Percentiles rank a stretch among this genome's conserved stretches.
Evolutionary conservation across 2,113 vertebrate species (phyloP).

Genomic region (Phyllostomus hastatus): DNA sequence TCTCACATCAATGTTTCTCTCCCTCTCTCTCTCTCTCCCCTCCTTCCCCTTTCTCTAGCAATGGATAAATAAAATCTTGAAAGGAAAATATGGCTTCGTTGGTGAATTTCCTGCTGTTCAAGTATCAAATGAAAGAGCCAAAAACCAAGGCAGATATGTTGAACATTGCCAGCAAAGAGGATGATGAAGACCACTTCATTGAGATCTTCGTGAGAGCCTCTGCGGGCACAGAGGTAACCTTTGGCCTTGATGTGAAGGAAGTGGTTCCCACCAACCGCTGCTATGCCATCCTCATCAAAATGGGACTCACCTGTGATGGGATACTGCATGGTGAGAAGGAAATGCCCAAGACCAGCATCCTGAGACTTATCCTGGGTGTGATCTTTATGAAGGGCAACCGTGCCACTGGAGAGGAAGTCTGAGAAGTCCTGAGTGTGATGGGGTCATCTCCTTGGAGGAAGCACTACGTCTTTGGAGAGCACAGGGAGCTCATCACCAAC

Average conservation of each 20-base stretch:
- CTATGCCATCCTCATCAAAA: neutral
- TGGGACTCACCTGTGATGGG: neutral
- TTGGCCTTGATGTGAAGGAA: neutral
- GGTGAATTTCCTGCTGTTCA: slow-evolving; percentile 7
- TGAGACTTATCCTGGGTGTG: neutral
- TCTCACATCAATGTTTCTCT: too few relatives aligned
- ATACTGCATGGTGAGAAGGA: neutral
- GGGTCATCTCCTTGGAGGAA: neutral
- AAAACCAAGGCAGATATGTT: neutral
- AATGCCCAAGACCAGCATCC: neutral
- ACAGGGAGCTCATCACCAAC: neutral
- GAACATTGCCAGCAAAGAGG: neutral
- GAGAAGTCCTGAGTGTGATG: neutral
- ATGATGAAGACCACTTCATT: neutral
- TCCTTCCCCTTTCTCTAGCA: too few relatives aligned
- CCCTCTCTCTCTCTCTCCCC: too few relatives aligned
- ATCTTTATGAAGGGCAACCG: neutral
- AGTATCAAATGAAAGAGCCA: neutral
- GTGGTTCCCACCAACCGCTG: neutral
- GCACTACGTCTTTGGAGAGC: neutral
- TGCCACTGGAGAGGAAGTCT: neutral
- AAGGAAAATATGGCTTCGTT: neutral
- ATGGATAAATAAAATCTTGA: too few relatives aligned
- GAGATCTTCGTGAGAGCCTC: neutral
- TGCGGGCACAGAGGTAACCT: neutral